Evolutionary conservation across 2,113 vertebrate genomes (phyloP).

Genomic region (Muntiacus muntjak): DNA sequence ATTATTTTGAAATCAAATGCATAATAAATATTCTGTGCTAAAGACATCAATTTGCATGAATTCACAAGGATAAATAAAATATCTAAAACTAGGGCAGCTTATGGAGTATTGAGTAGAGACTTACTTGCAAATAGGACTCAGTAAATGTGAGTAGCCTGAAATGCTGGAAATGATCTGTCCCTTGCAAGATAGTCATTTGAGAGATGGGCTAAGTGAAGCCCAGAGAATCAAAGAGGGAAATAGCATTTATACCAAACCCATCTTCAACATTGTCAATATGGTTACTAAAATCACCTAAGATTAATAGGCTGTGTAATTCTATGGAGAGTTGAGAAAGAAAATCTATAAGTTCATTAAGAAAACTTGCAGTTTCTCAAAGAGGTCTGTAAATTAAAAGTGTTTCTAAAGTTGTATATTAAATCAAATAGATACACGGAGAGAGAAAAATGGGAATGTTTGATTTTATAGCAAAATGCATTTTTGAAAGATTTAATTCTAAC

Average conservation of each 20-base stretch:
- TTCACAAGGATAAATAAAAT: neutral
- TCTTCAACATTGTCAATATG: constrained; percentile 12
- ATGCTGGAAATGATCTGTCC: neutral
- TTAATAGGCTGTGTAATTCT: constrained; percentile 60
- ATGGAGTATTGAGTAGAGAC: neutral
- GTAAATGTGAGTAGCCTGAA: neutral
- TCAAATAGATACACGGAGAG: neutral
- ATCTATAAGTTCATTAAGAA: constrained; percentile 77
- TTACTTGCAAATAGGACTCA: neutral
- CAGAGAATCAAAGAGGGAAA: constrained; percentile 45
- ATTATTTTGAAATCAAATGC: neutral
- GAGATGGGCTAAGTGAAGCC: neutral
- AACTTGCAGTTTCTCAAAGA: constrained; percentile 50
- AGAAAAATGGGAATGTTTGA: constrained; percentile 26
- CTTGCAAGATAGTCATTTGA: neutral
- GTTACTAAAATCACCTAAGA: constrained; percentile 63
- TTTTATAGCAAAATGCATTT: constrained; percentile 12
- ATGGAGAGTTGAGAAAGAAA: constrained; percentile 64
- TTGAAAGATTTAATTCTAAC: neutral
- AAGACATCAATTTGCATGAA: neutral
- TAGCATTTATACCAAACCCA: constrained; percentile 43
- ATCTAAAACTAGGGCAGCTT: neutral
- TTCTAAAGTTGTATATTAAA: constrained; percentile 6
- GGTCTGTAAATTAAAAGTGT: constrained; percentile 64
- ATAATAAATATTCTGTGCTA: neutral